Percentiles rank a stretch among this genome's conserved stretches.
Conservation (phyloP, 2,888 invertebrate species). For the Fragum whitleyi region DNA sequence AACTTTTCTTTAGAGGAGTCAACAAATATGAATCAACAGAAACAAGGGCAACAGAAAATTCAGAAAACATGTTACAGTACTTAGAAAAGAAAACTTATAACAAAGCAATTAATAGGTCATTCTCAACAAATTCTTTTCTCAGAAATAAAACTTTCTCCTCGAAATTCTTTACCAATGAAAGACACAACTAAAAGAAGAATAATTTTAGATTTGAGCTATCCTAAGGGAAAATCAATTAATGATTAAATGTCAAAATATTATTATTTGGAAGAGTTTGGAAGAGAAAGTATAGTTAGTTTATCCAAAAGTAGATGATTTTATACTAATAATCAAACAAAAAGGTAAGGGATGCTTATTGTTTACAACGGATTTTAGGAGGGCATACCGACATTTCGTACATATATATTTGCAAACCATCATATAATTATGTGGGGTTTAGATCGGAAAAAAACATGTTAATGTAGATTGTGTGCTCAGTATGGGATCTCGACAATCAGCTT, state of each 20-base stretch:
- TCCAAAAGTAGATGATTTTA: slow-evolving; percentile 6
- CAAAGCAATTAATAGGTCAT: too few relatives aligned
- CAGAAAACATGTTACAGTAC: neutral
- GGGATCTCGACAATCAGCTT: neutral
- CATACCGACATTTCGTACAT: neutral
- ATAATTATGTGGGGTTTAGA: neutral
- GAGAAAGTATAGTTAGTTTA: neutral
- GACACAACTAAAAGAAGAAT: neutral
- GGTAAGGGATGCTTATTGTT: neutral
- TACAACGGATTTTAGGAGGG: neutral
- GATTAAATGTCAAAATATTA: neutral
- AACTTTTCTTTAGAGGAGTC: neutral
- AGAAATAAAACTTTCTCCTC: neutral
- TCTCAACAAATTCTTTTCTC: neutral
- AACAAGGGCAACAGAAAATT: neutral
- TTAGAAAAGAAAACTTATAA: too few relatives aligned
- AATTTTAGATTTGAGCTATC: neutral
- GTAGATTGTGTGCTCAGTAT: neutral
- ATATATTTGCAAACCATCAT: neutral
- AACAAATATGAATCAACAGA: neutral
- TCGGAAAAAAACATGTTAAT: neutral
- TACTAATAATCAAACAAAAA: neutral
- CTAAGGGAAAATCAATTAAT: neutral
- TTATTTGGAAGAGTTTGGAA: neutral
- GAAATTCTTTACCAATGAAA: neutral